Percentiles rank a stretch among this genome's conserved stretches.
phyloP scores from a whole-genome alignment of 2,888 invertebrate species.

The Mimumesa dahlbomi region DNA sequence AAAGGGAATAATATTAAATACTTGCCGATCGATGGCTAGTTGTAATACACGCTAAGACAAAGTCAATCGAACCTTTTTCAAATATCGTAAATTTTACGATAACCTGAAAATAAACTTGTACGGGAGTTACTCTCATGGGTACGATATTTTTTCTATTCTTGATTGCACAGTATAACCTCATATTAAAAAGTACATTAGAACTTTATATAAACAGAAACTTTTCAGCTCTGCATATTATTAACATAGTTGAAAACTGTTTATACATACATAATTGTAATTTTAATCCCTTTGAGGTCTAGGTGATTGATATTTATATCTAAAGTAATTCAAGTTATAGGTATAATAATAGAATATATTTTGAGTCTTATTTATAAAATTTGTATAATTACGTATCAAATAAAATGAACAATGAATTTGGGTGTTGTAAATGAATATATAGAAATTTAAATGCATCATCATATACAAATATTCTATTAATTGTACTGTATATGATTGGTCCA shows the following conservation, averaged over 20 bases:
- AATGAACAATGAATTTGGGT: background rate
- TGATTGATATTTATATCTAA: conserved; percentile 28
- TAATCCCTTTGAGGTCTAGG: conserved; percentile 11
- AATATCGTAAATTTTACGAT: conserved; percentile 23
- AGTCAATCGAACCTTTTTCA: conserved; percentile 1
- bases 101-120: conserved; percentile 47
- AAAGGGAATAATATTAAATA: background rate
- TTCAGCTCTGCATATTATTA: background rate
- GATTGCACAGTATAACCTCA: conserved; percentile 1
- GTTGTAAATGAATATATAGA: background rate
- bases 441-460: no score
- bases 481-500: no score
- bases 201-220: background rate
- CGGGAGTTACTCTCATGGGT: conserved; percentile 46
- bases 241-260: background rate
- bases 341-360: no score
- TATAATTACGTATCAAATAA: background rate
- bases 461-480: no score
- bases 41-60: conserved; percentile 13
- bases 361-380: background rate
- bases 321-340: no score
- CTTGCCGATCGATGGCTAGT: background rate
- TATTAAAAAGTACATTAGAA: background rate
- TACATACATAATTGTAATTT: conserved; percentile 1
- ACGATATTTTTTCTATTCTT: conserved; percentile 27